Conservation (phyloP, 2,113 vertebrate species). For the Aptenodytes patagonicus region DNA sequence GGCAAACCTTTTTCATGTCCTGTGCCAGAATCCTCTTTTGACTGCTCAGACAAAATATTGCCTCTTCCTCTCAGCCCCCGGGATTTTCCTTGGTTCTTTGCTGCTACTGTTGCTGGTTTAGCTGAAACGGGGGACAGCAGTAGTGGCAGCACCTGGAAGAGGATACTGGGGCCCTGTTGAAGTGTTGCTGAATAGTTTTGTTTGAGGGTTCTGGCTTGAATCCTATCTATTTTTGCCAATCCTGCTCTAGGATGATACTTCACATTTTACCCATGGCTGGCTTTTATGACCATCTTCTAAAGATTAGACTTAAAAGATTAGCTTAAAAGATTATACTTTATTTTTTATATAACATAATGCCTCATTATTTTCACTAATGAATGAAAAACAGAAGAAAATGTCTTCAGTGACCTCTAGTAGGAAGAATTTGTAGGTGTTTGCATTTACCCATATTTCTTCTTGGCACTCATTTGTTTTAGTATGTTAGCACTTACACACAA, state of each 20-base stretch:
- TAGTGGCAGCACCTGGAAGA: neutral
- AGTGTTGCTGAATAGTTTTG: neutral
- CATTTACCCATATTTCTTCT: neutral
- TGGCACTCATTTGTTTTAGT: neutral
- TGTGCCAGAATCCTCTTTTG: neutral
- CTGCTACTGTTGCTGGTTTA: neutral
- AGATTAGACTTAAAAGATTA: neutral
- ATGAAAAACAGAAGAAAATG: neutral
- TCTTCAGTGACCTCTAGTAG: neutral
- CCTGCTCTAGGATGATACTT: neutral
- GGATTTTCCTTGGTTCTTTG: neutral
- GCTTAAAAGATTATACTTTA: neutral
- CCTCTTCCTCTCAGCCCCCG: neutral
- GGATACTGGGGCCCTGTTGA: neutral
- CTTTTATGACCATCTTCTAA: neutral
- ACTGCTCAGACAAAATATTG: neutral
- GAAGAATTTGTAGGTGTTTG: neutral
- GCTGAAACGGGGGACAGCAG: neutral
- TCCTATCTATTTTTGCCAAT: neutral
- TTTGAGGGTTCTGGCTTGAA: neutral
- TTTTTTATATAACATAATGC: neutral
- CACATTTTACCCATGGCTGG: neutral
- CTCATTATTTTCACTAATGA: neutral
- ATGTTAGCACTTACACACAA: neutral
- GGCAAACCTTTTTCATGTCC: neutral